These are phyloP conservation scores for Hedya salicella DNA, from an alignment of 2,888 invertebrate species.

Conservation along the genomic window DNA sequence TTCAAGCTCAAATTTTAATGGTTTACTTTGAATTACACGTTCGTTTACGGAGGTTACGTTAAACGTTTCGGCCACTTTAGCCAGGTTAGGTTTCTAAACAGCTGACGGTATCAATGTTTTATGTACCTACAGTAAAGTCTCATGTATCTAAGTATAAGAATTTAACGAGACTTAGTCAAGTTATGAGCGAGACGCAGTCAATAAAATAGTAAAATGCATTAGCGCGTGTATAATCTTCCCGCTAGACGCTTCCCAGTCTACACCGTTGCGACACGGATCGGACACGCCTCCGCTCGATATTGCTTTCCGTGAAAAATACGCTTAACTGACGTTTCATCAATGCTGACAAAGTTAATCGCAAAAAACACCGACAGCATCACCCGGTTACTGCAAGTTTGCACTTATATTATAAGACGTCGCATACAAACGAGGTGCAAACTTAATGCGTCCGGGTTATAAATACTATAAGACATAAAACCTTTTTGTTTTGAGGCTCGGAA, in stretches of 20 bases:
- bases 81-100: too few species aligned
- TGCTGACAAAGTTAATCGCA: background rate
- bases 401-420: background rate
- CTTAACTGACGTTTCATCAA: constrained; percentile 24
- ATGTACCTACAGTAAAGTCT: too few species aligned
- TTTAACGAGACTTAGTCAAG: too few species aligned
- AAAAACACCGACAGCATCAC: background rate
- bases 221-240: background rate
- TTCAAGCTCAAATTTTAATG: too few species aligned
- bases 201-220: background rate
- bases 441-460: background rate
- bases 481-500: background rate
- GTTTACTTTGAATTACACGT: too few species aligned
- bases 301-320: constrained; percentile 28
- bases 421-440: background rate
- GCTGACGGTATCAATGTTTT: too few species aligned
- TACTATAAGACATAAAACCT: background rate
- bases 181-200: background rate
- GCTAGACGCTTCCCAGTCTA: background rate
- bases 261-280: constrained; percentile 10
- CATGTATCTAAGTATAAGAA: too few species aligned
- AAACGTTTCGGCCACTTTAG: too few species aligned
- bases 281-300: constrained; percentile 30
- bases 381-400: background rate
- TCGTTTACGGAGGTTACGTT: too few species aligned